These are phyloP conservation scores for Metridium senile DNA, from an alignment of 92 coral and sea anemone species.

Conservation along the genomic window DNA sequence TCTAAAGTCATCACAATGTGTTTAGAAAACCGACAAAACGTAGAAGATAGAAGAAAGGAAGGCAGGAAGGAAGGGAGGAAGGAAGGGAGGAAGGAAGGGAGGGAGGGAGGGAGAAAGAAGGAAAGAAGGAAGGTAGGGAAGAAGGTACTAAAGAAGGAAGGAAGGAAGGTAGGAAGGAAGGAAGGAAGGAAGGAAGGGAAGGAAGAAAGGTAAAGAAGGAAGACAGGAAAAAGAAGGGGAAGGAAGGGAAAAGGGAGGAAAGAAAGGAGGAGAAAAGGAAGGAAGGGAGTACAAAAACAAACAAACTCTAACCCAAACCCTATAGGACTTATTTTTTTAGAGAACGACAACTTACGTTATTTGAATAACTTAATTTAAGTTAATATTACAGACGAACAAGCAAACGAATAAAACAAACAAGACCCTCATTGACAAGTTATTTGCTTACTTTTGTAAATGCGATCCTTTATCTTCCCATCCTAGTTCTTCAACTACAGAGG, in stretches of 20 bases:
- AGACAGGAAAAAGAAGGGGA: neutral
- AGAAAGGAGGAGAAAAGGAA: neutral
- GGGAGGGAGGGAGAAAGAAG: too few relatives aligned
- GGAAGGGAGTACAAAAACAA: too few relatives aligned
- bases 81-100: too few relatives aligned
- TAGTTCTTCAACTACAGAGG: slow-evolving; percentile 19
- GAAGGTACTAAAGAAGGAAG: neutral
- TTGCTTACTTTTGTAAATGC: slow-evolving; percentile 54
- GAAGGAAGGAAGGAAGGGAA: neutral
- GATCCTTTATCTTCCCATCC: slow-evolving; percentile 59
- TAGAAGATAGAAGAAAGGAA: too few relatives aligned
- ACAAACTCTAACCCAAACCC: too few relatives aligned
- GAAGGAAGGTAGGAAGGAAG: neutral
- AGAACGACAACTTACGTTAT: too few relatives aligned
- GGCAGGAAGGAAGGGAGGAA: too few relatives aligned
- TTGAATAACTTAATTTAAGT: neutral
- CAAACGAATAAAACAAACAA: neutral
- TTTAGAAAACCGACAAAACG: too few relatives aligned
- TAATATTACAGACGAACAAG: neutral
- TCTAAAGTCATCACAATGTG: too few relatives aligned
- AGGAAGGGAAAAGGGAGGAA: neutral
- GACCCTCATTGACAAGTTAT: too few relatives aligned
- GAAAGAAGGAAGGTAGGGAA: too few relatives aligned
- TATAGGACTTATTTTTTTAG: too few relatives aligned
- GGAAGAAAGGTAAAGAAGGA: neutral